Evolutionary conservation across 2,888 invertebrate genomes (phyloP), one percentile per base, ranked within the genome.

Genomic region (Thereva nobilitata): DNA sequence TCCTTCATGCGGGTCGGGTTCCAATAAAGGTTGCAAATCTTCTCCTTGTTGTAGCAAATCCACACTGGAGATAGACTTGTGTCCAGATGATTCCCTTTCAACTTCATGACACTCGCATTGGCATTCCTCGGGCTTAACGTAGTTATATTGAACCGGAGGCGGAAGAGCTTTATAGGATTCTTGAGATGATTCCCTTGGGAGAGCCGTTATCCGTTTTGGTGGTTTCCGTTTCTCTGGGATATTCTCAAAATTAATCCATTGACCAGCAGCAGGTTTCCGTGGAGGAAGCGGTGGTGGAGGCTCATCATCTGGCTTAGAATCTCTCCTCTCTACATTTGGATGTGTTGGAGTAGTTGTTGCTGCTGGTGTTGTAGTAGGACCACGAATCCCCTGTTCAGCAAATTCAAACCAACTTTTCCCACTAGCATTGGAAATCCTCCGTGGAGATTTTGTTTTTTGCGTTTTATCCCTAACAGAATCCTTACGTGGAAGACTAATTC

Each of bases 161-260:
- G 50, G 50, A 10, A 53, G 35, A 56, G 44, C 47, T 74, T 72
- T 47, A 80, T 77, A 49, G 8, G 64, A 41, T 9, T 82, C 55
- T 77, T 64, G 65, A 8, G 71, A 23, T 9, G 72, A 66, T 42
- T 77, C 83, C 71, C 84, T 83, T 57, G 92, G 92, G 74, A 92
- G 84, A 23, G 91, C 91, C 76, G 92, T 92, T 73, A 93, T 92
- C 71, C 91, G 85, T 79, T 91, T 91, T 23, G 92, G 91, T 70
- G 89, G 87, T 80, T 91, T 91, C 64, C 91, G 84, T 72, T 89
- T 86, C 79, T 93, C 93, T 0, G 93, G 92, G 67, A 93, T 89
- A 75, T 93, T 92, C 76, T 91, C 91, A 77, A 93, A 93, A 79
- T 92, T 91, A 69, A 93, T 90, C 93, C 93, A 93, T 73, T 90